phyloP scores from a whole-genome alignment of 1,140 invertebrate species.

The Sitodiplosis mosellana region DNA sequence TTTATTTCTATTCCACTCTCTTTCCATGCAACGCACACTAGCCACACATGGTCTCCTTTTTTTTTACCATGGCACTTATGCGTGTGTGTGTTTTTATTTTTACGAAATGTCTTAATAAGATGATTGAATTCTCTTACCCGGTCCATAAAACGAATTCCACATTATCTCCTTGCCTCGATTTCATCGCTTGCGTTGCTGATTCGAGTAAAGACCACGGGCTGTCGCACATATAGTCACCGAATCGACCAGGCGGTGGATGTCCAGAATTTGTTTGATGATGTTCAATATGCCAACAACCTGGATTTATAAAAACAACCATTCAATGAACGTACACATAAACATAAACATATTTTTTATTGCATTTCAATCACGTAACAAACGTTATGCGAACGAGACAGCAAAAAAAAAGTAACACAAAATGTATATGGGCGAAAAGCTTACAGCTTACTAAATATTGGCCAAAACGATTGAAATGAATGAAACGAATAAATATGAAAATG shows the following conservation, averaged over 20 bases:
- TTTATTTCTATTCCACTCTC: background rate
- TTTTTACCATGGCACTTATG: background rate
- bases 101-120: too few relatives aligned
- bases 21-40: too few relatives aligned
- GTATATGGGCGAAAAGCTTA: too few relatives aligned
- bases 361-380: too few relatives aligned
- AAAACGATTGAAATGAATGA: too few relatives aligned
- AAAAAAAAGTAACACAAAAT: too few relatives aligned
- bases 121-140: slow-evolving; percentile 43
- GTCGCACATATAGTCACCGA: slow-evolving; percentile 74
- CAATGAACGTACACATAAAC: background rate
- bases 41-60: too few relatives aligned
- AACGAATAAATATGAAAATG: too few relatives aligned
- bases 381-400: too few relatives aligned
- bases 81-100: background rate
- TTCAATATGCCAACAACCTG: slow-evolving; percentile 28
- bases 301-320: slow-evolving; percentile 10
- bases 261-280: slow-evolving; percentile 8
- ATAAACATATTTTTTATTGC: background rate
- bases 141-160: slow-evolving; percentile 88
- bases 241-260: slow-evolving; percentile 33
- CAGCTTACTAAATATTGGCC: too few relatives aligned
- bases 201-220: slow-evolving; percentile 69
- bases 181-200: slow-evolving; percentile 68
- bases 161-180: slow-evolving; percentile 52